Evolutionary conservation across 2,113 vertebrate genomes (phyloP), one percentile per base, ranked within the genome.

Genomic region (Eptesicus fuscus): DNA sequence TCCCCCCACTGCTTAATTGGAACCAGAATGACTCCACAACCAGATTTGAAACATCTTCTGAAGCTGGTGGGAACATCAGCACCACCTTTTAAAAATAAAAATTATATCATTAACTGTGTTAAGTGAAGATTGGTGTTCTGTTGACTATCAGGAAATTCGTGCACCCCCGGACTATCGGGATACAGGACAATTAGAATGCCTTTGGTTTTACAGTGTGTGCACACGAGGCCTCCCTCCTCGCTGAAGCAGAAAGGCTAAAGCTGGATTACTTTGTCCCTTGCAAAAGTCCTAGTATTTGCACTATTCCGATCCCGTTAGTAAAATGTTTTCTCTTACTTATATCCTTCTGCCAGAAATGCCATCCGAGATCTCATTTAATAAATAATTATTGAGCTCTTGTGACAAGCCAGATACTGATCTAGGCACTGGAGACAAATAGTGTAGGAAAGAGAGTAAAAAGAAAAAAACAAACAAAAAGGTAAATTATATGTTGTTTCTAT

Each of bases 1-100:
- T 98, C 95, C 95, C 96, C 97, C 98, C 96, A 98, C 97, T 97
- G 97, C 95, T 98, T 98, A 98, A 98, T 97, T 98, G 97, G 96
- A 97, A 98, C 96, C 91, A 94, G 97, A 98, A 98, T 95, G 97
- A 94, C 96, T 98, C 70, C 86, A 97, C 95, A 97, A 98, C 97
- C 96, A 97, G 97, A 97, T 97, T 92, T 95, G 97, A 98, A 98
- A 97, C 97, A 96, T 98, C 97, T 97, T 98, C 96, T 85, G 94
- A 95, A 96, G 96, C 97, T 97, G 83, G 77, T 94, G 88, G 83
- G 94, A 97, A 97, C 95, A 97, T 97, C 96, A 97, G 95, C 89
- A 86, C 92, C 98, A 80, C 89, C 95, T 97, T 96, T 97, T 96
- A 97, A 96, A 98, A 97, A 98, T 97, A 98, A 97, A 97, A 98